phyloP scores from a whole-genome alignment of 2,113 vertebrate species.

The Athene noctua region DNA sequence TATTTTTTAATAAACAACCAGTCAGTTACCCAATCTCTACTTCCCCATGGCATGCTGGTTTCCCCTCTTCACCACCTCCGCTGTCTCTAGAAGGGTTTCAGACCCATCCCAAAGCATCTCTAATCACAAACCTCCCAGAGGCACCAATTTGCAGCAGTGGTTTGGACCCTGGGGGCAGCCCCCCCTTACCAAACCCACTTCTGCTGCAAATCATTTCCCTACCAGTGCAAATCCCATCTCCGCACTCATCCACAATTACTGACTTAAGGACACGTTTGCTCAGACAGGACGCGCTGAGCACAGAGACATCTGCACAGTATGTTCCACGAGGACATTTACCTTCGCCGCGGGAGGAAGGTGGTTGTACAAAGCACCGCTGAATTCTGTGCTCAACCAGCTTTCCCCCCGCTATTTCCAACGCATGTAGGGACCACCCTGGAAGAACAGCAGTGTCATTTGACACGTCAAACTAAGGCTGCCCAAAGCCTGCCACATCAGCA shows the following conservation, averaged over 20 bases:
- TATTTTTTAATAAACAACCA: neutral
- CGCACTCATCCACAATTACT: fast-evolving
- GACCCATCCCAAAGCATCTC: neutral
- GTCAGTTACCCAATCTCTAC: neutral
- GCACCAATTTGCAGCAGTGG: fast-evolving
- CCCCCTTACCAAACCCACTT: neutral
- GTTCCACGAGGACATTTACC: neutral
- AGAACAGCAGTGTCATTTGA: fast-evolving
- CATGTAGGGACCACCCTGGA: neutral
- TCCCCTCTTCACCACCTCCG: neutral
- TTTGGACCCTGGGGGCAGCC: neutral
- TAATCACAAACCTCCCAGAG: neutral
- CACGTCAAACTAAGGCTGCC: neutral
- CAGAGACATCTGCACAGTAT: neutral
- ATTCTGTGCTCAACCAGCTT: neutral
- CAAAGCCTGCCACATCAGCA: neutral
- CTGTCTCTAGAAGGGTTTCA: neutral
- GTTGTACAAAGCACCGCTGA: neutral
- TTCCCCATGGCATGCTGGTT: neutral
- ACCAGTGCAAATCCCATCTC: neutral
- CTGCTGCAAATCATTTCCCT: neutral
- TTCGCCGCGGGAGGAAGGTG: neutral
- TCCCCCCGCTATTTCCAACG: neutral
- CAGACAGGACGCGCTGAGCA: neutral
- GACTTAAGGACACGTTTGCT: fast-evolving